phyloP scores from a whole-genome alignment of 2,113 vertebrate genomes.

The Corythornis vintsioides region DNA sequence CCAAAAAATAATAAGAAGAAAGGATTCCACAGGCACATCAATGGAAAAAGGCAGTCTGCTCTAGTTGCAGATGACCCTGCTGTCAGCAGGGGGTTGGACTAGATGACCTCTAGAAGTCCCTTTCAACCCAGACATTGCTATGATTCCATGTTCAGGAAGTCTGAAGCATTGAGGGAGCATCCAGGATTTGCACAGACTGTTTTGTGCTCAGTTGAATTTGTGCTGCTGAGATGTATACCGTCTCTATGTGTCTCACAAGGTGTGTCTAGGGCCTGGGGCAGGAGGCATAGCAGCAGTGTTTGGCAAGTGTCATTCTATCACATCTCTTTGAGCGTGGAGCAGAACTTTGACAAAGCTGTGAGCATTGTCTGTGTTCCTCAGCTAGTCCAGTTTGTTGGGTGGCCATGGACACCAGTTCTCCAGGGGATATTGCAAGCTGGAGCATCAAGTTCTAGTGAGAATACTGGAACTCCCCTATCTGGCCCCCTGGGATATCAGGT shows the following conservation, averaged over 20 bases:
- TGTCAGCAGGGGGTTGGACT: too few relatives aligned
- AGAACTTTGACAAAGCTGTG: neutral
- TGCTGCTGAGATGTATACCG: neutral
- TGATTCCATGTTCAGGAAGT: neutral
- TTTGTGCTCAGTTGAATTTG: neutral
- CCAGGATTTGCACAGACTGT: neutral
- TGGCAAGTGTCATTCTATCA: neutral
- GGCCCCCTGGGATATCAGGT: neutral
- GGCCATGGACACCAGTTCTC: neutral
- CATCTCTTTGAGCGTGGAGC: neutral
- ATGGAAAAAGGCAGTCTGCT: too few relatives aligned
- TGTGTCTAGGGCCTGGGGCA: rapidly evolving
- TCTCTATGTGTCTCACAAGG: neutral
- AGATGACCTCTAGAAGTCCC: too few relatives aligned
- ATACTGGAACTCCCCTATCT: neutral
- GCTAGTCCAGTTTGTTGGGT: neutral
- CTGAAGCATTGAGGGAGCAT: neutral
- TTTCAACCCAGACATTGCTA: too few relatives aligned
- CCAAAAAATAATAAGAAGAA: too few relatives aligned
- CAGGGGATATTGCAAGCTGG: neutral
- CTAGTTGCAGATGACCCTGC: too few relatives aligned
- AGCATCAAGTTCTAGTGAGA: neutral
- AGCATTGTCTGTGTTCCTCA: neutral
- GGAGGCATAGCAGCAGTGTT: rapidly evolving
- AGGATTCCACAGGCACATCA: too few relatives aligned